These are phyloP conservation scores for Zaprionus vittiger DNA, from an alignment of 1,140 invertebrate species.

Conservation along the genomic window DNA sequence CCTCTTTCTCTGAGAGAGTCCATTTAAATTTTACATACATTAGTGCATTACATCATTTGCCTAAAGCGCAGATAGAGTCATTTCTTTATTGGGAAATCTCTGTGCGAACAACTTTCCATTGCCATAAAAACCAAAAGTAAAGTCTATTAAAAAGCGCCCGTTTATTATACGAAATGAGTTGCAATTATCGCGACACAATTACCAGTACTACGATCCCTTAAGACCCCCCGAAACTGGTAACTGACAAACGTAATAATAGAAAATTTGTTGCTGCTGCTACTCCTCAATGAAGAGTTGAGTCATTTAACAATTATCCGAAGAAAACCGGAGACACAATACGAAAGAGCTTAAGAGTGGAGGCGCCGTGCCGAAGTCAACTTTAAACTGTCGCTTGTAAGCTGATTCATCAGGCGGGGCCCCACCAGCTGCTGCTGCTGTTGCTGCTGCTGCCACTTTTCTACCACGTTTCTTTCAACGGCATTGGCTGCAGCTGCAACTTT, in stretches of 20 bases:
- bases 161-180: conserved; percentile 63
- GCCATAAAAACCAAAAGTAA: conserved; percentile 21
- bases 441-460: conserved; percentile 55
- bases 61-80: conserved; percentile 5
- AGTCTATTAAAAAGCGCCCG: conserved; percentile 39
- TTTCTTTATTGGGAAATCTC: conserved; percentile 17
- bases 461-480: conserved; percentile 77
- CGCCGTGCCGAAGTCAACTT: conserved; percentile 40
- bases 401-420: conserved; percentile 59
- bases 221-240: conserved; percentile 52
- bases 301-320: conserved; percentile 16
- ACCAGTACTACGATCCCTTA: conserved; percentile 28
- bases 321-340: conserved; percentile 7
- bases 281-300: conserved; percentile 26
- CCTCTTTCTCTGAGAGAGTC: background rate
- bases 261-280: conserved; percentile 42
- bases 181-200: conserved; percentile 59
- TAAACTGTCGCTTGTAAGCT: conserved; percentile 63
- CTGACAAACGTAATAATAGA: conserved; percentile 64
- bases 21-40: background rate
- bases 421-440: background rate
- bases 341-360: conserved; percentile 12
- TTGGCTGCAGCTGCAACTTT: conserved; percentile 77
- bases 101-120: conserved; percentile 25
- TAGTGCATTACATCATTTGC: conserved; percentile 6